Evolutionary conservation across 2,888 invertebrate species (phyloP).

Genomic region (Drosophila heteroneura): DNA sequence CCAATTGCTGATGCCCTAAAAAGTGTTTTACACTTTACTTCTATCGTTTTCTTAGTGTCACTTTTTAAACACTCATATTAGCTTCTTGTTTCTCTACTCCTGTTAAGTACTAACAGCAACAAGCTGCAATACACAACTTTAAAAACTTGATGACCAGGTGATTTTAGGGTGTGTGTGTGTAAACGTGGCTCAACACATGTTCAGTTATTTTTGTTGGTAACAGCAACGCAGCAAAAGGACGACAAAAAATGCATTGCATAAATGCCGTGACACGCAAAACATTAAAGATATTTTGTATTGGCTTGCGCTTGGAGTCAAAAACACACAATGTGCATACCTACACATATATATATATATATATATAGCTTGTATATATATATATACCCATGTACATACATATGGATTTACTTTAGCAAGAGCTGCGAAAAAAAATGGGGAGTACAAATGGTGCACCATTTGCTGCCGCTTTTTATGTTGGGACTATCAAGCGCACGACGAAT

Average conservation of each 20-base stretch:
- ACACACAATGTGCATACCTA: slow-evolving; percentile 49
- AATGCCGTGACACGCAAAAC: slow-evolving; percentile 64
- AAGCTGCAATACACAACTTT: slow-evolving; percentile 16
- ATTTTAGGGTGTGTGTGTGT: slow-evolving; percentile 42
- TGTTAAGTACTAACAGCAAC: slow-evolving; percentile 55
- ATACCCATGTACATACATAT: background rate
- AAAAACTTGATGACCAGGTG: slow-evolving; percentile 43
- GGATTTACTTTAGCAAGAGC: slow-evolving; percentile 22
- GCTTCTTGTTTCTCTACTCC: slow-evolving; percentile 6
- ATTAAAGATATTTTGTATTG: slow-evolving; percentile 43
- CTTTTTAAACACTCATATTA: slow-evolving; percentile 55
- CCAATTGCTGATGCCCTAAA: slow-evolving; percentile 64
- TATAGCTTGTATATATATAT: background rate
- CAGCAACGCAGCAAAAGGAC: slow-evolving; percentile 2
- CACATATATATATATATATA: background rate
- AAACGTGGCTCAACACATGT: slow-evolving; percentile 50
- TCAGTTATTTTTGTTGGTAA: slow-evolving; percentile 40
- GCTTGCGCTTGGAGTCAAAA: slow-evolving; percentile 46
- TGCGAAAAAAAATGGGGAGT: slow-evolving; percentile 34
- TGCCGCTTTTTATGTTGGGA: slow-evolving; percentile 8
- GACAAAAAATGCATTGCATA: slow-evolving; percentile 43
- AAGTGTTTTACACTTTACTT: slow-evolving; percentile 37
- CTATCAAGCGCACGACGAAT: slow-evolving; percentile 50
- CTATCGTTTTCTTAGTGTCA: slow-evolving; percentile 58
- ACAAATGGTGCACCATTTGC: slow-evolving; percentile 59